Evolutionary conservation across 1,140 invertebrate genomes (phyloP), one percentile per base, ranked within the genome.

Genomic region (Drosophila sp.): DNA sequence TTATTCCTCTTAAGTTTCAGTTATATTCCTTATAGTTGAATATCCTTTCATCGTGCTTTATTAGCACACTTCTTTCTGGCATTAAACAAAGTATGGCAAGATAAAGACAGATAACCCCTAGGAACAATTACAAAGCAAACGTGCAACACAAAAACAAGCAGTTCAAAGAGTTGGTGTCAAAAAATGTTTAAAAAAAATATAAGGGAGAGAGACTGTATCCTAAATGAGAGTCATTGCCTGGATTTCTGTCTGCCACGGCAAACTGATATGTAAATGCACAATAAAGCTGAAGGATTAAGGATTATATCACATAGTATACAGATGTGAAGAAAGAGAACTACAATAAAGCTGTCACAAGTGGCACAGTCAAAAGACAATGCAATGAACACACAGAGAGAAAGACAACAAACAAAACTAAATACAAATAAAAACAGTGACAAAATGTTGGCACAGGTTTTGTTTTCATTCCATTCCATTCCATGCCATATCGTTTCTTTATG

Each of bases 241-340:
- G 18, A 54, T 46, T 66, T 1, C 41, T 57, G 41, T 8, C 29
- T 41, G 46, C 43, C 14, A 32, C 27, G 45, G 27, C 53, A 58
- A 36, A 59, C 63, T 59, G 63, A 67, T 53, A 67, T 59, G 63
- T 34, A 59, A 67, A 72, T 38, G 48, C 57, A 70, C 16, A 74
- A 63, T 56, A 74, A 74, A 62, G 65, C 66, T 36, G 72, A 61
- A 70, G 65, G 65, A 70, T 74, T 74, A 74, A 63, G 72, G 72
- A 70, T 70, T 74, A 74, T 61, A 63, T 36, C 54, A 46, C 48
- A 71, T 16, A 25, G 27, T 27, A 45, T 27, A 57, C 63, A 45
- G 41, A 43, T 48, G 58, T 38, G 18, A 14, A 13, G 27, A 59
- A 18, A 53, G 11, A 54, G 46, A 70, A 11, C 13, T 14, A 53